Evolutionary conservation across 2,888 invertebrate species (phyloP), one percentile per base, ranked within the genome.

Genomic region (Tipula vernalis): DNA sequence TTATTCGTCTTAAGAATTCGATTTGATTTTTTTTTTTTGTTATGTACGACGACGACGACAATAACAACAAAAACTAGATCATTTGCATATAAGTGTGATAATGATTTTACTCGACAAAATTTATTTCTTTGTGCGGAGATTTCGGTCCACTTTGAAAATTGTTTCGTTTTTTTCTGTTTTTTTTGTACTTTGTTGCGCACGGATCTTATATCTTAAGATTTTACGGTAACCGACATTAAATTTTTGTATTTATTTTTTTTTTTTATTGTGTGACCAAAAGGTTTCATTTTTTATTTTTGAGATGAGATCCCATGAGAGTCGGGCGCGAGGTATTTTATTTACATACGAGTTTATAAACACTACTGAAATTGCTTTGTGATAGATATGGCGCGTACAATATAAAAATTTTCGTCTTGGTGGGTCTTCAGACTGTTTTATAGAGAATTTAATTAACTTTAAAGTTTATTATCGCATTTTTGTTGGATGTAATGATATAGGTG

Each of bases 51-150:
- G 28, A 71, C 71, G 28, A 28, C 2, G 18, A 57, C 18, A 18
- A 57, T 18, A 71, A 71, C 71, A 71, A 71, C 71, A 71, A 71
- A 18, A 71, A 71, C 71, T 71, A 18, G 71, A 71, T 71, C 71
- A 71, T 71, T 71, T 71, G 71, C 71, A 71, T 71, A 71, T 71
- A 71, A 71, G 71, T 71, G 71, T 71, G 71, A 71, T 71, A 71
- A 71, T 71, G 71, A 71, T 71, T 57, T 57, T 57, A 57, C 12
- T 57, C 51, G 51, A 57, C 51, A 57, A 57, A 57, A 57, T 28
- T 71, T 18, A 28, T 71, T 71, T 71, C 28, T 71, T 28, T 71
- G 10, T 71, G 28, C 28, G 12, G 12, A 71, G 71, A 71, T 71
- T 71, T 71, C 71, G 71, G 71, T 71, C 71, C 71, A 71, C 71